Conservation (phyloP, 2,797 vertebrate genomes). For the Carcharodon carcharias region DNA sequence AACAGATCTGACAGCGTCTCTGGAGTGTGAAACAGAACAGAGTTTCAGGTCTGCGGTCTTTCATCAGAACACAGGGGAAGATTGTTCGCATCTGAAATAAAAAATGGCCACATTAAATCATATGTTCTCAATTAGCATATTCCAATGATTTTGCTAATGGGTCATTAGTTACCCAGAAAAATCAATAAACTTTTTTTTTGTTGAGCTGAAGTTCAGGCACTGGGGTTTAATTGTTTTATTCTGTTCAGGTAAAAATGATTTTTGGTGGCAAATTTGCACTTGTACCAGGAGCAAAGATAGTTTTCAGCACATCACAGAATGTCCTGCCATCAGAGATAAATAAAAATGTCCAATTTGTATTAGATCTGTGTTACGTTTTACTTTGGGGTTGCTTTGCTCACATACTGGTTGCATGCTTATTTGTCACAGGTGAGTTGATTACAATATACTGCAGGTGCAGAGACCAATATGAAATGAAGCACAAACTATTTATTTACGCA, state of each 20-base stretch:
- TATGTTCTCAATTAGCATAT: not conserved
- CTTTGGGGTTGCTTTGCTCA: too few species aligned
- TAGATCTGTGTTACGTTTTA: not conserved
- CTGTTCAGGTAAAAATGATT: not conserved
- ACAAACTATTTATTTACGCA: too few species aligned
- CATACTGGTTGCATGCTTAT: too few species aligned
- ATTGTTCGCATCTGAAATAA: not conserved
- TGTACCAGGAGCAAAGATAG: not conserved
- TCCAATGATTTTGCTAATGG: not conserved
- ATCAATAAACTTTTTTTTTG: not conserved
- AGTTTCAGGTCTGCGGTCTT: not conserved
- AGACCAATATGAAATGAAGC: too few species aligned
- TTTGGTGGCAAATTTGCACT: not conserved
- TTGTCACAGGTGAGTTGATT: too few species aligned
- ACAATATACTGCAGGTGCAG: too few species aligned
- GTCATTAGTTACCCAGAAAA: not conserved
- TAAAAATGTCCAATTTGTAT: not conserved
- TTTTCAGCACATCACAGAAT: not conserved
- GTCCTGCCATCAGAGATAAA: not conserved
- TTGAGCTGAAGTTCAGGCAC: not conserved
- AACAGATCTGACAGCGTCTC: not conserved
- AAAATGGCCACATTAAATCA: not conserved
- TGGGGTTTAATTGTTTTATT: not conserved
- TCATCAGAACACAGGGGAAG: not conserved
- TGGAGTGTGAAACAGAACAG: not conserved